These are phyloP conservation scores for Dolichotis patagonum DNA, from an alignment of 2,113 vertebrate species.

Conservation along the genomic window DNA sequence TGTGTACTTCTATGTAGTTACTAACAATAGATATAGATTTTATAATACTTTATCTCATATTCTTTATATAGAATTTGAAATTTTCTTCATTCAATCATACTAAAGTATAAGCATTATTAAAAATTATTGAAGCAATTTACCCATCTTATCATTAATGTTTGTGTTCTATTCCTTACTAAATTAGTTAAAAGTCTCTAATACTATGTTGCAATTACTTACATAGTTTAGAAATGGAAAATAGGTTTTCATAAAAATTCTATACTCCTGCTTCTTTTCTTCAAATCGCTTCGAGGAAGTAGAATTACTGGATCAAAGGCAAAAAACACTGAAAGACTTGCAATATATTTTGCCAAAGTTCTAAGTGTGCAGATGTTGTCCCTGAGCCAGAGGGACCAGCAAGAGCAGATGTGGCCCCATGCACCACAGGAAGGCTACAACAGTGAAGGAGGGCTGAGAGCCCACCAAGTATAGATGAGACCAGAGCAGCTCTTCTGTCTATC, in stretches of 20 bases:
- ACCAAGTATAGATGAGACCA: not conserved
- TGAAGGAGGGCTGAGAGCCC: not conserved
- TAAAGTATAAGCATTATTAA: not conserved
- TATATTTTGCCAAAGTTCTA: not conserved
- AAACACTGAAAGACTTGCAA: not conserved
- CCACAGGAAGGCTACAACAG: not conserved
- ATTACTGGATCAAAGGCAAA: constrained; percentile 4
- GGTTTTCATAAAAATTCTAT: not conserved
- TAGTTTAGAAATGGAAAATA: constrained; percentile 12
- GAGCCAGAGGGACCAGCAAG: not conserved
- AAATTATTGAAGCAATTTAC: not conserved
- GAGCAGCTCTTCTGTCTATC: not conserved
- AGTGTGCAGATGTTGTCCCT: not conserved
- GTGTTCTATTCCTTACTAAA: not conserved
- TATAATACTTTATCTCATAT: not conserved
- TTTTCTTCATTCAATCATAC: not conserved
- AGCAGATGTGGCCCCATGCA: not conserved
- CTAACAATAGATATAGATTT: not conserved
- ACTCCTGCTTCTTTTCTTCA: not conserved
- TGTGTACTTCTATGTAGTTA: not conserved
- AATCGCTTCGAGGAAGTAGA: not conserved
- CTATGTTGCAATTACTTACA: not conserved
- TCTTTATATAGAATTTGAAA: not conserved
- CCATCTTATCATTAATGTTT: not conserved
- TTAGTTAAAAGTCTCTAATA: not conserved